Percentiles rank a stretch among this genome's conserved stretches.
Conservation (phyloP, 2,888 invertebrate genomes). For the Phasia obesa region DNA sequence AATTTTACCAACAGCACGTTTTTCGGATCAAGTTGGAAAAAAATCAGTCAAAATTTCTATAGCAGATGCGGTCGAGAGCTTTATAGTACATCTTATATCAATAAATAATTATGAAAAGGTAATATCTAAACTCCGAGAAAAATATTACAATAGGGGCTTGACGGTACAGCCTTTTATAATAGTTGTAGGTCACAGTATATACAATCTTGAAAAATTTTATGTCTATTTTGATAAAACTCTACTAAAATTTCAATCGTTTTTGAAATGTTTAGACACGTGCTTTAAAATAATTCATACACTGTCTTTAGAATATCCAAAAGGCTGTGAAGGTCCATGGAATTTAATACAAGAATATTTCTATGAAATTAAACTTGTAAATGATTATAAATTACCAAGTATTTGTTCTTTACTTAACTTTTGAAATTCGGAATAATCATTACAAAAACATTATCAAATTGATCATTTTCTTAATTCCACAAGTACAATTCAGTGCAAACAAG, state of each 20-base stretch:
- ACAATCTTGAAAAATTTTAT: conserved; percentile 46
- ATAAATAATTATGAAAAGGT: conserved; percentile 6
- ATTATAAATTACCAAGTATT: conserved; percentile 20
- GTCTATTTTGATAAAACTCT: conserved; percentile 55
- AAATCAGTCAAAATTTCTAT: conserved; percentile 33
- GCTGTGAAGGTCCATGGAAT: conserved; percentile 28
- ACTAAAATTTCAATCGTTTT: conserved; percentile 49
- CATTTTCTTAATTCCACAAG: background rate
- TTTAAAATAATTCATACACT: conserved; percentile 43
- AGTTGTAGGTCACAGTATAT: conserved; percentile 22
- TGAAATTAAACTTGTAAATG: conserved; percentile 16
- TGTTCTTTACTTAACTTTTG: conserved; percentile 5
- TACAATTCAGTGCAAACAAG: too few species aligned
- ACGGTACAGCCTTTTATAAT: conserved; percentile 19
- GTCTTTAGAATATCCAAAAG: conserved; percentile 38
- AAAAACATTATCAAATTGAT: background rate
- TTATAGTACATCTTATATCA: background rate
- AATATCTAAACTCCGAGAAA: background rate
- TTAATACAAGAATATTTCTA: conserved; percentile 51
- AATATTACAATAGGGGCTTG: conserved; percentile 5
- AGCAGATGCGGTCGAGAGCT: conserved; percentile 30
- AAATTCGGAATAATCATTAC: background rate
- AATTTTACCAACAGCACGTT: conserved; percentile 51
- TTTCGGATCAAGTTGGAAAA: conserved; percentile 20
- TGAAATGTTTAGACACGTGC: conserved; percentile 53